phyloP scores from a whole-genome alignment of 2,113 vertebrate species.

The Neodon shergylaensis region DNA sequence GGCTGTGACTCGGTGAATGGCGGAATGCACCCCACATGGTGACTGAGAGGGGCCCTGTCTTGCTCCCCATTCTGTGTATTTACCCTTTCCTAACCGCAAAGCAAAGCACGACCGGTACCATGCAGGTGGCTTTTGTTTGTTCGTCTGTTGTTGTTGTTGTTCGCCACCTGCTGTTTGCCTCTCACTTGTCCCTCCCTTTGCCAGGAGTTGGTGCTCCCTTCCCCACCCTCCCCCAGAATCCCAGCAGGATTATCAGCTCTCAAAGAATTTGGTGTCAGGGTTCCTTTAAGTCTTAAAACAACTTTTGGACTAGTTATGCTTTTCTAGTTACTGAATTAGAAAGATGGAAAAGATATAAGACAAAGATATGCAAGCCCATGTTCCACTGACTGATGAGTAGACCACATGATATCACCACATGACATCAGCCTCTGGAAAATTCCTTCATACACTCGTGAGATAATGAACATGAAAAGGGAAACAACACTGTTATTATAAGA shows the following conservation, averaged over 20 bases:
- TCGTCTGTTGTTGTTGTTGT: neutral
- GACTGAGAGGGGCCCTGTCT: neutral
- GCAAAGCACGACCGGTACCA: neutral
- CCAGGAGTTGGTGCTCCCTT: neutral
- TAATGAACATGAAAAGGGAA: neutral
- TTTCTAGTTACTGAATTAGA: neutral
- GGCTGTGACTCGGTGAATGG: neutral
- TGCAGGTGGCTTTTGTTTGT: neutral
- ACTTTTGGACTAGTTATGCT: neutral
- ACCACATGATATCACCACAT: neutral
- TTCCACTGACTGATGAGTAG: neutral
- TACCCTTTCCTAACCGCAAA: neutral
- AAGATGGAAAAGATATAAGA: neutral
- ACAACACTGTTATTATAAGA: neutral
- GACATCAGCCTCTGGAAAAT: neutral
- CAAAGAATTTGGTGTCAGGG: neutral
- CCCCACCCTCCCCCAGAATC: neutral
- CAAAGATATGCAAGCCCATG: neutral
- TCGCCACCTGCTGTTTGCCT: neutral
- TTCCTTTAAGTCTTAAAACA: neutral
- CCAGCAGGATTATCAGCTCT: neutral
- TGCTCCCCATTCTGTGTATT: neutral
- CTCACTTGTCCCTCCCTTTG: neutral
- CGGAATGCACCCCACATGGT: rapidly evolving
- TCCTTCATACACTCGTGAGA: neutral